These are phyloP conservation scores for Chelon auratus DNA, from an alignment of 2,797 vertebrate genomes.

Conservation along the genomic window DNA sequence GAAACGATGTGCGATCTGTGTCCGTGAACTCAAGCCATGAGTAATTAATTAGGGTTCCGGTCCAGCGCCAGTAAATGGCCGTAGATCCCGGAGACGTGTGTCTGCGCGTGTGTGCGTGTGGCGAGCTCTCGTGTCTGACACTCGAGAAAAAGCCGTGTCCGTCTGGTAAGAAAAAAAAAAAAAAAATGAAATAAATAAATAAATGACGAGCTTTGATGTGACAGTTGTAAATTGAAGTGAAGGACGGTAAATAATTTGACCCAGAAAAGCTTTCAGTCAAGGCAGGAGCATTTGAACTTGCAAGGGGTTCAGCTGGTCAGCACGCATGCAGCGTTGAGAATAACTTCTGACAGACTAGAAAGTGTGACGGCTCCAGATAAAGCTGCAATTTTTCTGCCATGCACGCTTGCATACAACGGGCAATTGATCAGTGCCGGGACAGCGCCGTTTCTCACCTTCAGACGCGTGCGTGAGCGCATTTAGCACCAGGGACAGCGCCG, in stretches of 20 bases:
- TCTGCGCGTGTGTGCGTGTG: slow-evolving; percentile 24
- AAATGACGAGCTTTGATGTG: slow-evolving; percentile 72
- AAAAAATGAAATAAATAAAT: not conserved
- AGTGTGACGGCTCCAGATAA: not conserved
- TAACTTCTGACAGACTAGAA: slow-evolving; percentile 18
- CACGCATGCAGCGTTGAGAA: slow-evolving; percentile 6
- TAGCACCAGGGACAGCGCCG: slow-evolving; percentile 58
- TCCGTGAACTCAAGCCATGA: slow-evolving; percentile 33
- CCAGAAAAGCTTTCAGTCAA: slow-evolving; percentile 74
- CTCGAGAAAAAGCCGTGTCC: slow-evolving; percentile 35
- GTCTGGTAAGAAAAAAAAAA: slow-evolving; percentile 16
- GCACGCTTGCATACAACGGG: slow-evolving; percentile 2
- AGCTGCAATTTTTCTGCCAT: not conserved
- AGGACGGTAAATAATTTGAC: slow-evolving; percentile 75
- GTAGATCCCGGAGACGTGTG: slow-evolving; percentile 43
- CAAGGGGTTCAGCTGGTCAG: slow-evolving; percentile 53
- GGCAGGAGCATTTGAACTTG: slow-evolving; percentile 52
- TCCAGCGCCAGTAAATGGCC: slow-evolving; percentile 47
- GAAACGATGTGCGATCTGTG: slow-evolving; percentile 34
- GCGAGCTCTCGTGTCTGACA: slow-evolving; percentile 44
- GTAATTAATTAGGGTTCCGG: slow-evolving; percentile 44
- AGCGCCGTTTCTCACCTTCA: slow-evolving; percentile 19
- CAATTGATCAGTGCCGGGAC: not conserved
- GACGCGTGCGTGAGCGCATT: slow-evolving; percentile 10
- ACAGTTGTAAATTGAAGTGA: slow-evolving; percentile 74